These are phyloP conservation scores for Lycophotia porphyrea DNA, from an alignment of 2,888 invertebrate species.

Conservation along the genomic window DNA sequence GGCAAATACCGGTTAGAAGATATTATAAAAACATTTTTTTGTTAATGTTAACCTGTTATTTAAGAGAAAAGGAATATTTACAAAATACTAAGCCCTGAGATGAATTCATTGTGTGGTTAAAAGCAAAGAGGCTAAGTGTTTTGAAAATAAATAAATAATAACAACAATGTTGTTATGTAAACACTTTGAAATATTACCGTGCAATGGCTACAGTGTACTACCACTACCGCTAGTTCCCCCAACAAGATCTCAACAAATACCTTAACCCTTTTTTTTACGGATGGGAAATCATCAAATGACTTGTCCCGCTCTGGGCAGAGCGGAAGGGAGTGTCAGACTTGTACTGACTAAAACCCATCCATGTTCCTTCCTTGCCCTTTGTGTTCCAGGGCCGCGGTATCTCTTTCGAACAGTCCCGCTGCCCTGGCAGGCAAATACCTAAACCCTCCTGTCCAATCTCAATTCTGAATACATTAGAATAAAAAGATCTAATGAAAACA, in stretches of 20 bases:
- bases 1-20: too few relatives aligned
- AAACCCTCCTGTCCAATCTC: background rate
- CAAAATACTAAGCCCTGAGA: background rate
- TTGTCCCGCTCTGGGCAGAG: too few relatives aligned
- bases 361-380: too few relatives aligned
- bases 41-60: background rate
- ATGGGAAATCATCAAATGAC: too few relatives aligned
- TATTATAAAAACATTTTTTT: background rate
- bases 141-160: background rate
- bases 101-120: background rate
- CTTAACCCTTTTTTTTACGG: too few relatives aligned
- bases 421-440: too few relatives aligned
- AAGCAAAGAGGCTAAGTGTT: background rate
- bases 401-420: too few relatives aligned
- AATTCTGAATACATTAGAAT: conserved; percentile 41
- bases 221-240: background rate
- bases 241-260: conserved; percentile 10
- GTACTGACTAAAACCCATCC: too few relatives aligned
- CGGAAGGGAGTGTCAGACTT: too few relatives aligned
- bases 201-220: background rate
- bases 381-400: too few relatives aligned
- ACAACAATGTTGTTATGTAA: background rate
- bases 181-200: background rate
- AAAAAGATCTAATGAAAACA: conserved; percentile 58
- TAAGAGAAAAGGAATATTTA: background rate